Percentiles rank a stretch among this genome's conserved stretches.
These are phyloP conservation scores for Apantesis nais DNA, from an alignment of 2,888 invertebrate species.

Conservation along the genomic window DNA sequence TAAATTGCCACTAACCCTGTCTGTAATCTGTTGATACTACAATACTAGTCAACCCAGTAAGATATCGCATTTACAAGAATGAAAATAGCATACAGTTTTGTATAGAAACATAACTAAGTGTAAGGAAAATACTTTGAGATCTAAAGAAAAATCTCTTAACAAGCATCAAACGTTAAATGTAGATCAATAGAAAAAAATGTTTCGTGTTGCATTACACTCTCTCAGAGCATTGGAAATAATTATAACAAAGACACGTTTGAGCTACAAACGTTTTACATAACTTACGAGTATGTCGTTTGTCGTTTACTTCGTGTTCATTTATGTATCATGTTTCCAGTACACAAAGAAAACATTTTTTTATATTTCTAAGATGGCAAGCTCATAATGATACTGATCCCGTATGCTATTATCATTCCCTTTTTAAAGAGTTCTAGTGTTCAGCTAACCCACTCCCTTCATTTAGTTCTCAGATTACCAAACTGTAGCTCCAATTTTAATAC, in stretches of 20 bases:
- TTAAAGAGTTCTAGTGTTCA: background rate
- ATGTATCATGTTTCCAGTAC: background rate
- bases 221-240: background rate
- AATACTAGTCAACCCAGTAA: too few species aligned
- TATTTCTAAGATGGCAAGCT: background rate
- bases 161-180: background rate
- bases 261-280: background rate
- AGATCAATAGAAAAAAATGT: background rate
- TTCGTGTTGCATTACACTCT: too few species aligned
- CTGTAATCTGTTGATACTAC: too few species aligned
- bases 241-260: background rate
- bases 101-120: too few species aligned
- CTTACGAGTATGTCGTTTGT: background rate
- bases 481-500: background rate
- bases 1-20: too few species aligned
- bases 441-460: background rate
- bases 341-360: background rate
- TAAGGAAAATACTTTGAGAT: too few species aligned
- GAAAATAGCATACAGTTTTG: too few species aligned
- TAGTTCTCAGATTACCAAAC: constrained; percentile 1
- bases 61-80: too few species aligned
- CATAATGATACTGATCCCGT: background rate
- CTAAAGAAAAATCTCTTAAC: background rate
- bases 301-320: too few species aligned
- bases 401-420: background rate